Conservation (phyloP, 2,888 invertebrate genomes). For the Amphipoea oculea region DNA sequence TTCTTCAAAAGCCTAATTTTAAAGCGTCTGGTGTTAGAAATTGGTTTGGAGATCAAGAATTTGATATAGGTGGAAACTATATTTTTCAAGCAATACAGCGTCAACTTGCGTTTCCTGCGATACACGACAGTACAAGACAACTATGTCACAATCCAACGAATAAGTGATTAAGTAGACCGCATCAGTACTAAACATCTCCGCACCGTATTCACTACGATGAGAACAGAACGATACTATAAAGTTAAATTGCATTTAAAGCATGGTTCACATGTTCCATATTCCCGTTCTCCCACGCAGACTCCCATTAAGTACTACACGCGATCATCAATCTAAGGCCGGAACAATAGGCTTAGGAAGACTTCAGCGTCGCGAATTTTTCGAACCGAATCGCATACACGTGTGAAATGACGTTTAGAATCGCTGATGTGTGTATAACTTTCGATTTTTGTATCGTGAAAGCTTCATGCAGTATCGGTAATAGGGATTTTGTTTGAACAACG, state of each 20-base stretch:
- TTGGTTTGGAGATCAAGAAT: not conserved
- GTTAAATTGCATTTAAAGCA: constrained; percentile 65
- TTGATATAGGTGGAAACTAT: not conserved
- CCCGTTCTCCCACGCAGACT: constrained; percentile 81
- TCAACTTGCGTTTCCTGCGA: not conserved
- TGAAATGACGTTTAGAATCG: constrained; percentile 70
- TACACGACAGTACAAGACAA: constrained; percentile 10
- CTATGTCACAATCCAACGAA: constrained; percentile 48
- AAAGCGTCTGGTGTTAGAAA: not conserved
- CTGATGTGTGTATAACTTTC: constrained; percentile 76
- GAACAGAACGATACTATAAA: constrained; percentile 59
- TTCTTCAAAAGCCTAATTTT: not conserved
- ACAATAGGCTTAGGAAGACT: constrained; percentile 75
- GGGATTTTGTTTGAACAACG: constrained; percentile 54
- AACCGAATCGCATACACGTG: constrained; percentile 63
- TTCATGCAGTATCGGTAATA: constrained; percentile 59
- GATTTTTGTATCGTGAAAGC: constrained; percentile 73
- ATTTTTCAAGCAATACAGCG: not conserved
- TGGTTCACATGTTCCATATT: constrained; percentile 87
- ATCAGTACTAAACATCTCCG: constrained; percentile 55
- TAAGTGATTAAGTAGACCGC: constrained; percentile 55
- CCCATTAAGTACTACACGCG: constrained; percentile 74
- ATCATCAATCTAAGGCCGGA: constrained; percentile 81
- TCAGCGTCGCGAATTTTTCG: constrained; percentile 74
- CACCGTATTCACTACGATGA: constrained; percentile 57